Base-by-base conservation (phyloP, 2,888 invertebrate species). In the Crocallis elinguaria region DNA sequence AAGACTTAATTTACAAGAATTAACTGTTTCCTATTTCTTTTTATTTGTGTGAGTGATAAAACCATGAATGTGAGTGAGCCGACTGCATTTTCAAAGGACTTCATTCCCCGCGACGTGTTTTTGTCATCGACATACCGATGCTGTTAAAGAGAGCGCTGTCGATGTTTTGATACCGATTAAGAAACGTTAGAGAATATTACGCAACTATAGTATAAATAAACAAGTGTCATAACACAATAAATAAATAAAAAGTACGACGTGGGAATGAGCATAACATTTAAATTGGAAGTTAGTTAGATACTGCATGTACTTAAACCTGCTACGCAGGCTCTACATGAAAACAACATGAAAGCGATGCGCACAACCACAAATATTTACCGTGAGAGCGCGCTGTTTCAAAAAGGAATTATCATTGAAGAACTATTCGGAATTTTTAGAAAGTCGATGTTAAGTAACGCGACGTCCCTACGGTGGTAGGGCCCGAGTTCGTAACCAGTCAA, bases 401-500 rank as follows among this genome's bases (percentile, higher is more conserved):
- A 69, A 75, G 73, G 74, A 78, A 80, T 80, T 79, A 75, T 75
- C 77, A 79, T 75, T 71, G 74, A 82, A 79, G 78, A 81, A 83
- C 77, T 79, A 85, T 82, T 81, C 74, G 84, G 82, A 86, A 86
- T 85, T 82, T 88, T 88, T 88, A 86, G 84, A 88, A 88, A 87
- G 85, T 87, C 85, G 84, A 86, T 83, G 83, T 84, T 79, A 81
- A 81, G 78, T 83, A 81, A 82, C 76, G 82, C 76, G 80, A 84
- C 87, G 82, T 87, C 89, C 87, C 89, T 88, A 86, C 75, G 69
- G 78, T 75, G 69, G 78, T 82, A 84, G 87, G 88, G 89, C 84
- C 83, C 81, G 84, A 84, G 82, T 83, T 84, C 82, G 86, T 88
- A 88, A 87, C 87, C 87, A 89, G 88, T 88, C 88, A 88, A 89